phyloP scores from a whole-genome alignment of 1,140 invertebrate species.

The Drosophila teissieri region DNA sequence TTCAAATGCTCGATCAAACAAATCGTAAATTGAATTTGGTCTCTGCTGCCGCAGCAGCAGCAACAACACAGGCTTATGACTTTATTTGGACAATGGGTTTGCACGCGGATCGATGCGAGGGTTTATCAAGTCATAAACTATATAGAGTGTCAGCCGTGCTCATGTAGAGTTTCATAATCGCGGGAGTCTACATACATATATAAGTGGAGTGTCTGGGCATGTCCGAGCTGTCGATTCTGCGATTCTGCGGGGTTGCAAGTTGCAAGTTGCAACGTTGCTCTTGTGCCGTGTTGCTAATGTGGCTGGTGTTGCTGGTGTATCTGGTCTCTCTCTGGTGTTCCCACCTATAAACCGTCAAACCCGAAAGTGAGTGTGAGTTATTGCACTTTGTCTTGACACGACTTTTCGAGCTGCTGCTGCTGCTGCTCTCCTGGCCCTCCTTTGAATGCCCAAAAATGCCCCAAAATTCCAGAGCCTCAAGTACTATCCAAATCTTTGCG shows the following conservation, averaged over 20 bases:
- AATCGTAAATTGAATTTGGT: conserved; percentile 68
- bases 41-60: background rate
- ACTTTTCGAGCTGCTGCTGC: conserved; percentile 35
- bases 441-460: conserved; percentile 11
- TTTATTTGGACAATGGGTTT: conserved; percentile 59
- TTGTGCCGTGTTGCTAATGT: conserved; percentile 1
- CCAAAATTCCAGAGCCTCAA: conserved; percentile 9
- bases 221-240: conserved; percentile 47
- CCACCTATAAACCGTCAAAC: conserved; percentile 66
- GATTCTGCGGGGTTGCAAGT: conserved; percentile 13
- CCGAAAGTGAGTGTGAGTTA: conserved; percentile 79
- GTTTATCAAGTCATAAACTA: conserved; percentile 73
- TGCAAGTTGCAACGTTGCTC: background rate
- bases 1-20: conserved; percentile 57
- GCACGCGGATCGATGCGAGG: conserved; percentile 21
- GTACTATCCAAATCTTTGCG: conserved; percentile 26
- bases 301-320: conserved; percentile 9
- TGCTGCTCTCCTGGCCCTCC: conserved; percentile 20
- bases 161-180: conserved; percentile 76
- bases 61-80: conserved; percentile 31
- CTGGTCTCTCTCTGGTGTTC: conserved; percentile 33
- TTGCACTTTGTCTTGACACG: conserved; percentile 77
- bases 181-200: conserved; percentile 21
- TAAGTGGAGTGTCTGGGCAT: conserved; percentile 47
- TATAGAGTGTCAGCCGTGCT: conserved; percentile 61